phyloP scores from a whole-genome alignment of 1,140 invertebrate species.

The Cephus cinctus region DNA sequence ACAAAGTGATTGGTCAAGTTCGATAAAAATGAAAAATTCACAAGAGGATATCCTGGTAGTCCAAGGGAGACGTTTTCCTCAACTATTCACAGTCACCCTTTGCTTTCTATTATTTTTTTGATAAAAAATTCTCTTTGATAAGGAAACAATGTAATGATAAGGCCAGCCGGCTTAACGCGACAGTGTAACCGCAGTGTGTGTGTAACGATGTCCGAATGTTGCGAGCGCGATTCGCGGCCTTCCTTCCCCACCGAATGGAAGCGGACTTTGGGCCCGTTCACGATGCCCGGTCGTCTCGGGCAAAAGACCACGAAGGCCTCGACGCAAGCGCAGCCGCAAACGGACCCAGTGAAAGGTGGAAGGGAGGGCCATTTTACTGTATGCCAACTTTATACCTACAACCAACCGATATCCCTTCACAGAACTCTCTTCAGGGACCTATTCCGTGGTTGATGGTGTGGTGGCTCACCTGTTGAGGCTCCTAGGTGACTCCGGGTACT shows the following conservation, averaged over 20 bases:
- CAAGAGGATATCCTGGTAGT: no score
- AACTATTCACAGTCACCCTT: no score
- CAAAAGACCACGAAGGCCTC: conserved; percentile 18
- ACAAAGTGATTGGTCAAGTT: no score
- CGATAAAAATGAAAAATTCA: no score
- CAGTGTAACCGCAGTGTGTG: no score
- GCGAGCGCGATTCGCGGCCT: conserved; percentile 36
- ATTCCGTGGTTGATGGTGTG: background rate
- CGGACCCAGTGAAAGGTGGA: conserved; percentile 12
- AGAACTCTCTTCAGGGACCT: background rate
- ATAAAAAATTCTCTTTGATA: no score
- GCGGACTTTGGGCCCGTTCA: conserved; percentile 37
- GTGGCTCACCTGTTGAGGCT: conserved; percentile 31
- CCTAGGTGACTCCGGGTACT: no score
- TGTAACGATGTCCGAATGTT: conserved; percentile 29
- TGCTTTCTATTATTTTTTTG: no score
- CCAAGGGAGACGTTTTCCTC: no score
- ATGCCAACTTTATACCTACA: background rate
- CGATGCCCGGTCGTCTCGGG: conserved; percentile 19
- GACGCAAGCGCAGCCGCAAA: conserved; percentile 26
- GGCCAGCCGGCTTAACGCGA: conserved; percentile 22
- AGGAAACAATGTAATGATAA: no score
- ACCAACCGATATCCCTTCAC: background rate
- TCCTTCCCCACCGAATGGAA: conserved; percentile 21
- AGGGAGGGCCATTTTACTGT: background rate